A percentile compares a stretch with the other conserved stretches of the same genome.
Evolutionary conservation across 2,797 vertebrate species (phyloP).

Genomic region (Numenius phaeopus): DNA sequence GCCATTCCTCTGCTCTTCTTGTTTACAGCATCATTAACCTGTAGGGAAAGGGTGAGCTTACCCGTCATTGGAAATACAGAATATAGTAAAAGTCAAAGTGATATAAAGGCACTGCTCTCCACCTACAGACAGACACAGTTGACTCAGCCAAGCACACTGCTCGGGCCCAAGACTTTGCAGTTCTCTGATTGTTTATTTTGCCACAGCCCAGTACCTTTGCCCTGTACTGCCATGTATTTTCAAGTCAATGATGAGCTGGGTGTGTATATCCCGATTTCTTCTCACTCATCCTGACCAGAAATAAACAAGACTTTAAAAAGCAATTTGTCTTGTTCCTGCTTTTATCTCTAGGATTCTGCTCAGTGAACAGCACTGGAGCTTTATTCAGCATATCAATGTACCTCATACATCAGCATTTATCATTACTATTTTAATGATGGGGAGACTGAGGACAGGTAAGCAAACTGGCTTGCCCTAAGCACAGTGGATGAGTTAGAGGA

Average conservation of each 20-base stretch:
- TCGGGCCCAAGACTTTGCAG: not conserved
- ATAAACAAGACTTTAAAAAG: conserved; percentile 4
- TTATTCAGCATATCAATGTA: not conserved
- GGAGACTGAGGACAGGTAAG: conserved; percentile 6
- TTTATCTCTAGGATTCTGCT: not conserved
- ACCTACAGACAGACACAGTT: not conserved
- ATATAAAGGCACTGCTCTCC: not conserved
- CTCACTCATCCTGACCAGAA: not conserved
- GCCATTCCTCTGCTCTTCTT: not conserved
- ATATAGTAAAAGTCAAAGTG: not conserved
- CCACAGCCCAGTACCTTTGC: not conserved
- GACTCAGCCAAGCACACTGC: not conserved
- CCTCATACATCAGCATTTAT: not conserved
- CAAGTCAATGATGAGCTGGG: not conserved
- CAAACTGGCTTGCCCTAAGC: not conserved
- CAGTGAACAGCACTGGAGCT: not conserved
- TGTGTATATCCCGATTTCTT: not conserved
- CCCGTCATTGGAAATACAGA: not conserved
- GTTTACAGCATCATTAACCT: not conserved
- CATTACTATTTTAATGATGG: not conserved
- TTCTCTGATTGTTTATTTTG: not conserved
- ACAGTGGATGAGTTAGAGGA: not conserved
- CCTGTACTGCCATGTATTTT: not conserved
- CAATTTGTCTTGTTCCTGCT: not conserved
- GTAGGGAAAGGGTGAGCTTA: not conserved